Evolutionary conservation across 2,888 invertebrate genomes (phyloP).

Genomic region (Polia nebulosa): DNA sequence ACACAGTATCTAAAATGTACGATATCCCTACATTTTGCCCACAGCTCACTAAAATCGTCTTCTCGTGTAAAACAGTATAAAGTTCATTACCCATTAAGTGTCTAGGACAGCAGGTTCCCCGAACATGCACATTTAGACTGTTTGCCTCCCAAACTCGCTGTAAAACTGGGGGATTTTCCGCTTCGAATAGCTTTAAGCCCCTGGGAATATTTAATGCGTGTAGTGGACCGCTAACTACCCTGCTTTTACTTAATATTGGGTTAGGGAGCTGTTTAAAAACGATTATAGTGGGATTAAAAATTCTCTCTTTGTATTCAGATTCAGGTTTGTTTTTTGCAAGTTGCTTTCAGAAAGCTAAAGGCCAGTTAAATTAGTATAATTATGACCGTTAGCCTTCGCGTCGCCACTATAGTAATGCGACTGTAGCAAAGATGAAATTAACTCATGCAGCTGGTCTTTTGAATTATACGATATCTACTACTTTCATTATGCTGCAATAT

Average conservation of each 20-base stretch:
- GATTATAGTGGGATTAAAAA: not conserved
- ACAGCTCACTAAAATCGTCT: not conserved
- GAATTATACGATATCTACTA: not conserved
- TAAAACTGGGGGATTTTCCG: conserved; percentile 22
- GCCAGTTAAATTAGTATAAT: not conserved
- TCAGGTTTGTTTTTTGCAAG: not conserved
- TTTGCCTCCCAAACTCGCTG: conserved; percentile 4
- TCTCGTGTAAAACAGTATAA: not conserved
- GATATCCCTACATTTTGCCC: not conserved
- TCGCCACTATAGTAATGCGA: not conserved
- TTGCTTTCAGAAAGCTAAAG: not conserved
- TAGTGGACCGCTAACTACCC: conserved; percentile 3
- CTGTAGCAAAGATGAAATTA: not conserved
- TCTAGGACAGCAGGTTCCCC: not conserved
- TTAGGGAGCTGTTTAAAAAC: conserved; percentile 12
- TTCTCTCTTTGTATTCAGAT: not conserved
- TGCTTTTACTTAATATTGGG: conserved; percentile 11
- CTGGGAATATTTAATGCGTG: conserved; percentile 13
- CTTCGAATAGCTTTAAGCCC: conserved; percentile 30
- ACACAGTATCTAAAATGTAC: too few relatives aligned
- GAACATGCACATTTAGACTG: conserved; percentile 10
- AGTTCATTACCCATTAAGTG: not conserved
- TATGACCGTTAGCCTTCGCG: not conserved
- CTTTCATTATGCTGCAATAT: not conserved
- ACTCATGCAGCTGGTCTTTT: not conserved